Conservation (phyloP, 2,797 vertebrate genomes). For the Periparus ater region DNA sequence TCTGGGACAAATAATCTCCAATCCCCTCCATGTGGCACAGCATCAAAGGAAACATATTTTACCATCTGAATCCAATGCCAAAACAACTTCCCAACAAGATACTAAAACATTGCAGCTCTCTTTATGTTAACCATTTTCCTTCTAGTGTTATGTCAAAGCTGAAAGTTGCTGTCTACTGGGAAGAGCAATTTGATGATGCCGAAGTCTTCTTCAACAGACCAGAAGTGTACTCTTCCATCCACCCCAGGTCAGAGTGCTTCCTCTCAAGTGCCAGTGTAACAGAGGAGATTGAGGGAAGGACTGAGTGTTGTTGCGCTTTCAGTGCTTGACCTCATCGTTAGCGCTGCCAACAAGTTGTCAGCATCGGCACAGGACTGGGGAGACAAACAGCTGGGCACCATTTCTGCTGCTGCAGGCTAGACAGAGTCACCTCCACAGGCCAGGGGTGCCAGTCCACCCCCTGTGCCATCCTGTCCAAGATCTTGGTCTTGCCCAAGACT, state of each 20-base stretch:
- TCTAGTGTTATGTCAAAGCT: background rate
- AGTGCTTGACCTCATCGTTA: background rate
- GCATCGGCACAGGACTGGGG: background rate
- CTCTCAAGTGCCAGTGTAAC: background rate
- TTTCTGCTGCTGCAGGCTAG: background rate
- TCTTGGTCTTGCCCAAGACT: background rate
- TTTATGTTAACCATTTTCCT: background rate
- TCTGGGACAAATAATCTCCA: background rate
- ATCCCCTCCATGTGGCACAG: background rate
- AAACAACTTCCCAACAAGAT: background rate
- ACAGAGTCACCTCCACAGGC: background rate
- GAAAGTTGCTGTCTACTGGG: background rate
- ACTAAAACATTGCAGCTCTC: background rate
- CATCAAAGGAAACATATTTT: background rate
- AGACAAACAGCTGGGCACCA: background rate
- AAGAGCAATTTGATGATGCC: background rate
- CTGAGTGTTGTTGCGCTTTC: background rate
- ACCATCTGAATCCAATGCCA: background rate
- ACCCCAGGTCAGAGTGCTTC: background rate
- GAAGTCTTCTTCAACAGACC: background rate
- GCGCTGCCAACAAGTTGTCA: background rate
- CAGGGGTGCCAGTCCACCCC: background rate
- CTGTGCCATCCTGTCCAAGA: background rate
- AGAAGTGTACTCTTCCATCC: background rate
- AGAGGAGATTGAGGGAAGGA: background rate